Conservation (phyloP, 2,113 vertebrate genomes). For the Percopsis transmontana region DNA sequence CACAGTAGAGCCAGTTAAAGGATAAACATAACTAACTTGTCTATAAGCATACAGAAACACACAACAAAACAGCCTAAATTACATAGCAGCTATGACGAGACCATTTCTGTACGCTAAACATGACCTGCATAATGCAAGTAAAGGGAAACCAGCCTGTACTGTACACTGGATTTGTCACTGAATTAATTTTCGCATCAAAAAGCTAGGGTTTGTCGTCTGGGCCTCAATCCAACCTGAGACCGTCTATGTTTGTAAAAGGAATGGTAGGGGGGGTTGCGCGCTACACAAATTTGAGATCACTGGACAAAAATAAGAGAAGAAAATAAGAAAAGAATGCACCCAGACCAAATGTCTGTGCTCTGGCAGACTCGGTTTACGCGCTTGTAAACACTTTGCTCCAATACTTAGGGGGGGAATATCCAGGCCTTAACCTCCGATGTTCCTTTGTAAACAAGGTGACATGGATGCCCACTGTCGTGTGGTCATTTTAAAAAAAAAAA, state of each 20-base stretch:
- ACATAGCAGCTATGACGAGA: neutral
- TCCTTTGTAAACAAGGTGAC: constrained; percentile 10
- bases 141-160: no score
- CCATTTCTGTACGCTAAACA: no score
- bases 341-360: constrained; percentile 45
- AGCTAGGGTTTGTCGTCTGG: constrained; percentile 33
- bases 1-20: neutral
- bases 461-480: neutral
- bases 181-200: no score
- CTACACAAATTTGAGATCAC: constrained; percentile 19
- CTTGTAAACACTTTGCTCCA: constrained; percentile 36
- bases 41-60: neutral
- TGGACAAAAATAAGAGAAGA: constrained; percentile 37
- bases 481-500: neutral
- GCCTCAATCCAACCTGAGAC: constrained; percentile 43
- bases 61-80: neutral
- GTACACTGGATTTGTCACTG: no score
- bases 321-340: constrained; percentile 25
- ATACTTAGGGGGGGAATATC: constrained; percentile 18
- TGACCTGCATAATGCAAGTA: no score
- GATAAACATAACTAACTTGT: neutral
- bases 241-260: constrained; percentile 24
- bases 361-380: constrained; percentile 26
- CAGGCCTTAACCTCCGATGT: constrained; percentile 26
- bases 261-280: constrained; percentile 11